Percentiles rank a stretch among this genome's conserved stretches.
Evolutionary conservation across 1,140 invertebrate genomes (phyloP).

Genomic region (Lamellibrachia luymesi): DNA sequence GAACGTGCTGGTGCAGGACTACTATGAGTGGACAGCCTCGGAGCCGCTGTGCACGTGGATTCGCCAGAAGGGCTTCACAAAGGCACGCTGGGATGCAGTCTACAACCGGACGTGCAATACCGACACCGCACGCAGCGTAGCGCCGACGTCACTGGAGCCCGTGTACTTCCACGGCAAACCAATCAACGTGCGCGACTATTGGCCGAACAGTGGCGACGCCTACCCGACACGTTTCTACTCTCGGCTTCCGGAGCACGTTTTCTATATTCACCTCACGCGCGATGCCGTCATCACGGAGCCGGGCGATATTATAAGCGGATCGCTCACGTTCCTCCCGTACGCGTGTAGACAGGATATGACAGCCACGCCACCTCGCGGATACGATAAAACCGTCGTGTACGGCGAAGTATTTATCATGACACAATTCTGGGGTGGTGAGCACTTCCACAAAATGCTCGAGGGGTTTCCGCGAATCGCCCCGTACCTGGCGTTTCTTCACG

Average conservation of each 20-base stretch:
- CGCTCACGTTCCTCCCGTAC: slow-evolving; percentile 24
- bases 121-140: background rate
- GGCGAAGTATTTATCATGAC: slow-evolving; percentile 27
- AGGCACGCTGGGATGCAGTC: slow-evolving; percentile 29
- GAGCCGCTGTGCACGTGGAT: slow-evolving; percentile 29
- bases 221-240: slow-evolving; percentile 25
- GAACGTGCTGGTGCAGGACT: slow-evolving; percentile 22
- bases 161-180: slow-evolving; percentile 28
- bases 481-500: slow-evolving; percentile 22
- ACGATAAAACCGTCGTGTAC: slow-evolving; percentile 17
- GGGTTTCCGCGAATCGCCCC: slow-evolving; percentile 26
- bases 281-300: slow-evolving; percentile 22
- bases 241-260: slow-evolving; percentile 4
- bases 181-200: slow-evolving; percentile 28
- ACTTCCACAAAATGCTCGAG: slow-evolving; percentile 29
- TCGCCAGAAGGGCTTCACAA: slow-evolving; percentile 23
- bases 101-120: slow-evolving; percentile 23
- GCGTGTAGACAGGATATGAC: slow-evolving; percentile 27
- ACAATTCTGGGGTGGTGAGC: slow-evolving; percentile 23
- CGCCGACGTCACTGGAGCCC: slow-evolving; percentile 15
- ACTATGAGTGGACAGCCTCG: slow-evolving; percentile 25
- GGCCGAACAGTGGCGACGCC: slow-evolving; percentile 27
- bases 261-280: slow-evolving; percentile 22
- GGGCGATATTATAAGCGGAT: slow-evolving; percentile 26
- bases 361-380: slow-evolving; percentile 22